phyloP scores from a whole-genome alignment of 2,797 vertebrate genomes.

The Onychomys leucogaster region DNA sequence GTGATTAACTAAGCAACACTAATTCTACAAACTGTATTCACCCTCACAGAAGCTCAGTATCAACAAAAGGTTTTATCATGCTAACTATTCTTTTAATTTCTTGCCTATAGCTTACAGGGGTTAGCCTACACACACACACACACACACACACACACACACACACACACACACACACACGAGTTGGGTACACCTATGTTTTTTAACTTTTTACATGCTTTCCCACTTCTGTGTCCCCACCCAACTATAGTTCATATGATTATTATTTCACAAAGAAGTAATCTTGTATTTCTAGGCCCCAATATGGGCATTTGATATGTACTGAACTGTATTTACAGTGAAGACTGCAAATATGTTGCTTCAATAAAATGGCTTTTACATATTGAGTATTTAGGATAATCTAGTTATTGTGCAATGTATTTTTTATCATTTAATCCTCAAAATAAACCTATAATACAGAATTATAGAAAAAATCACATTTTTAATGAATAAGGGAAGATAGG shows the following conservation, averaged over 20 bases:
- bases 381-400: background rate
- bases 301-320: background rate
- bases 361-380: background rate
- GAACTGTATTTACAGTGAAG: background rate
- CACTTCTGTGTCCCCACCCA: background rate
- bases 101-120: background rate
- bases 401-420: background rate
- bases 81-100: background rate
- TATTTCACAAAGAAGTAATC: background rate
- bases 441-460: background rate
- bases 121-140: background rate
- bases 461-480: background rate
- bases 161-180: background rate
- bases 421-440: slow-evolving; percentile 28
- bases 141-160: background rate
- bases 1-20: background rate
- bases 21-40: background rate
- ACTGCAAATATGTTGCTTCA: background rate
- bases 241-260: background rate
- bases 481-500: background rate
- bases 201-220: background rate
- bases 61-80: background rate
- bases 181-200: background rate
- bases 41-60: background rate
- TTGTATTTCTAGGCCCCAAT: background rate